Conservation (phyloP, 2,888 invertebrate genomes). For the Andricus curvator region DNA sequence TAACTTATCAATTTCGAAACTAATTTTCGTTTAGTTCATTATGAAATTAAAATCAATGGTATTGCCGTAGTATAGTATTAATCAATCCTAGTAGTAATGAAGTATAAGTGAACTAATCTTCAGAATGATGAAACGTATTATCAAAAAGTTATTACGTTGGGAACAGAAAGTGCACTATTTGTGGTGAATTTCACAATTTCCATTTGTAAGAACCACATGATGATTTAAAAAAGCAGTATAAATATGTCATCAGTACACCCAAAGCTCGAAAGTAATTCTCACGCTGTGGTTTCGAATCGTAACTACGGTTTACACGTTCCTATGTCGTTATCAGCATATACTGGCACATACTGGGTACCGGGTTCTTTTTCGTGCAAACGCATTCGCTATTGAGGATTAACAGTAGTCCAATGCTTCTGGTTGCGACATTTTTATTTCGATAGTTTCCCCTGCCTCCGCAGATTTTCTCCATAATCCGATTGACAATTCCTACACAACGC, state of each 20-base stretch:
- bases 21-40: too few relatives aligned
- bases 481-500: slow-evolving; percentile 44
- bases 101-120: too few relatives aligned
- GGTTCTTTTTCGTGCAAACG: slow-evolving; percentile 51
- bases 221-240: slow-evolving; percentile 48
- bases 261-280: slow-evolving; percentile 48
- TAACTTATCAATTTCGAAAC: too few relatives aligned
- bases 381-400: slow-evolving; percentile 42
- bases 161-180: too few relatives aligned
- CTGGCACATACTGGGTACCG: not conserved
- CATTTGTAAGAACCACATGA: slow-evolving; percentile 44
- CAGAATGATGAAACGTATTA: too few relatives aligned
- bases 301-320: slow-evolving; percentile 53
- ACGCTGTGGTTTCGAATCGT: slow-evolving; percentile 51
- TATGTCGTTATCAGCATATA: slow-evolving; percentile 46
- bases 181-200: not conserved
- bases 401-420: not conserved
- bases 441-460: slow-evolving; percentile 48
- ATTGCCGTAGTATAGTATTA: too few relatives aligned
- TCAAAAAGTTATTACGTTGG: too few relatives aligned
- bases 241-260: slow-evolving; percentile 44
- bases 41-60: too few relatives aligned
- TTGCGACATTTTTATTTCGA: slow-evolving; percentile 53
- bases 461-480: slow-evolving; percentile 54
- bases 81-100: too few relatives aligned